These are phyloP conservation scores for Liparis tanakae DNA, from an alignment of 2,797 vertebrate genomes.

Conservation along the genomic window DNA sequence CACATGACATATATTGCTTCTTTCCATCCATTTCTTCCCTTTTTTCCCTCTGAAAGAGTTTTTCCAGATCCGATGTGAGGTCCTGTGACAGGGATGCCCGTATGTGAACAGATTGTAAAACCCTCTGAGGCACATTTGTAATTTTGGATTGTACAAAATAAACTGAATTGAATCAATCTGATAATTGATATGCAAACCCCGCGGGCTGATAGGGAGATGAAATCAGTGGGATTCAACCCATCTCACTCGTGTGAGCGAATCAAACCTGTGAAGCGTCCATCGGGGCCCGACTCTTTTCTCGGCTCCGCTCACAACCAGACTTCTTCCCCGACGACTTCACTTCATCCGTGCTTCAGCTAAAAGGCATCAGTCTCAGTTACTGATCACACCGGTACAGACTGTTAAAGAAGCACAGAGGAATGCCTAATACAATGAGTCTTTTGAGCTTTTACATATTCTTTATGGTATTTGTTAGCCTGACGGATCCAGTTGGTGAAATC, in stretches of 20 bases:
- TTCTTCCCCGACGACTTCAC: slow-evolving; percentile 16
- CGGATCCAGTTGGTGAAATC: slow-evolving; percentile 27
- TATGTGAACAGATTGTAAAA: no score
- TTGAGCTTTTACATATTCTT: slow-evolving; percentile 16
- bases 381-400: slow-evolving; percentile 7
- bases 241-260: slow-evolving; percentile 4
- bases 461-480: slow-evolving; percentile 23
- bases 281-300: slow-evolving; percentile 23
- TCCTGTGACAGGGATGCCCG: no score
- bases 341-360: slow-evolving; percentile 1
- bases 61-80: no score
- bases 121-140: no score
- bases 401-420: slow-evolving; percentile 12
- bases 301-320: slow-evolving; percentile 10
- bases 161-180: neutral
- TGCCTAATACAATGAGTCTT: slow-evolving; percentile 4
- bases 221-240: neutral
- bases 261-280: slow-evolving; percentile 1
- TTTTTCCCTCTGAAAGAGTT: no score
- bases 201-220: neutral
- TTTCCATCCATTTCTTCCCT: no score
- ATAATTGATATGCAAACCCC: neutral
- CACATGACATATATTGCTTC: no score
- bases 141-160: no score
- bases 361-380: slow-evolving; percentile 26